Evolutionary conservation across 1,140 invertebrate species (phyloP), one percentile per base, ranked within the genome.

Genomic region (Lepidurus packardi): DNA sequence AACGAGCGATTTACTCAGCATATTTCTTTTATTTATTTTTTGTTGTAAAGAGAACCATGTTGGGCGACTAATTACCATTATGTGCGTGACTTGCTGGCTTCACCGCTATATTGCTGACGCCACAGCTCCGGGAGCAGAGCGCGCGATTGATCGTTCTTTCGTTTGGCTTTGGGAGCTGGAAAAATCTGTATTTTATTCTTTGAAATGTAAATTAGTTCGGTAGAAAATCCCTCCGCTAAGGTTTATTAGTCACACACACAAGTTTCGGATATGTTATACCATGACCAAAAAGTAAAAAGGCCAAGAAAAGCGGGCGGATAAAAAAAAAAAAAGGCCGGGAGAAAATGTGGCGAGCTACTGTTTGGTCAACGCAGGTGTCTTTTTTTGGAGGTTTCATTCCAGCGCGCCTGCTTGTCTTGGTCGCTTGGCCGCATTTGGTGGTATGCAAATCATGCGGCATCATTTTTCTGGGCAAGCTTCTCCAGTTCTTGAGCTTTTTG

Each of bases 381-480:
- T 65, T 47, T 47, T 65, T 65, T 65, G 53, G 53, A 65, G 53
- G 53, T 65, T 65, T 65, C 53, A 21, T 65, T 65, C 53, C 53
- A 65, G n/a, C 53, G 53, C 53, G 53, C 53, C 53, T 65, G 47
- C 47, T 65, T 65, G 47, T 65, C 47, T 65, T 65, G 53, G 53
- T 65, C 53, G 53, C 53, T 65, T 65, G 53, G 53, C 53, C 53
- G 53, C 53, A 65, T 65, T 65, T 65, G 53, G 53, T 65, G 53
- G 53, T 65, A 65, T 65, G 53, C 53, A 65, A 65, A 65, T 65
- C 53, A 65, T 65, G 53, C 53, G 53, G 53, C 53, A 65, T 65
- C 53, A 65, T 65, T 65, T 65, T 65, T 65, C 53, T 21, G 53
- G 13, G n/a, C 53, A 65, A 21, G 16, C 21, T 65, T 21, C 21